phyloP scores from a whole-genome alignment of 2,113 vertebrate genomes.

The Microtus richardsoni region DNA sequence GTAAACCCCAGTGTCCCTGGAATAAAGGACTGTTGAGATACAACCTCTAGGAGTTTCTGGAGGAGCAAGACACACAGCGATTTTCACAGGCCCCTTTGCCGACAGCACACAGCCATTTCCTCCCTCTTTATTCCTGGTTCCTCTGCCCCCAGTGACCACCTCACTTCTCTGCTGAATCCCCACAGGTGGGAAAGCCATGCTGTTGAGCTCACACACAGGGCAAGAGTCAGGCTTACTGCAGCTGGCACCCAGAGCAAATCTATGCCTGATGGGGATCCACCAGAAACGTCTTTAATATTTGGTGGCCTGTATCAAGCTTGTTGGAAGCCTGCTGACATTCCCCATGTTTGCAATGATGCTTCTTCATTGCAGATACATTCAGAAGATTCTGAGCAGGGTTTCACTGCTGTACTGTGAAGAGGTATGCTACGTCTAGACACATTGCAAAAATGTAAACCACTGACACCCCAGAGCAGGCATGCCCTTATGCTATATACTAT shows the following conservation, averaged over 20 bases:
- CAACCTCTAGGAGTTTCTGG: background rate
- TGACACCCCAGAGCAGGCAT: background rate
- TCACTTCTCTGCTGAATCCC: background rate
- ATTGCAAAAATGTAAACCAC: background rate
- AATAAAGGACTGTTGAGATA: conserved; percentile 30
- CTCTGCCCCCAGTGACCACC: background rate
- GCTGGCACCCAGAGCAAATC: conserved; percentile 10
- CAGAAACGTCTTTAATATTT: conserved; percentile 58
- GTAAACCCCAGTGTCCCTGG: background rate
- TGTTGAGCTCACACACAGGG: background rate
- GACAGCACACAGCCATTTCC: background rate
- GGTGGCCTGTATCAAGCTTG: conserved; percentile 27
- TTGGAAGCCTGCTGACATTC: conserved; percentile 55
- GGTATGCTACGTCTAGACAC: background rate
- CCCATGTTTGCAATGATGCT: conserved; percentile 19
- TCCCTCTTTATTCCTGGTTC: conserved; percentile 2
- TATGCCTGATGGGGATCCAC: conserved; percentile 51
- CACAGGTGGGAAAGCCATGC: background rate
- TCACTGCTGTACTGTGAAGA: background rate
- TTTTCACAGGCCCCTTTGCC: background rate
- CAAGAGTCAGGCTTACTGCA: background rate
- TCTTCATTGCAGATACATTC: background rate
- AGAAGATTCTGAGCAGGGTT: conserved; percentile 26
- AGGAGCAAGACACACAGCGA: background rate
- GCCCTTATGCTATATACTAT: background rate